Percentiles rank a stretch among this genome's conserved stretches.
Conservation (phyloP, 2,888 invertebrate genomes). For the Drosophila mimica region DNA sequence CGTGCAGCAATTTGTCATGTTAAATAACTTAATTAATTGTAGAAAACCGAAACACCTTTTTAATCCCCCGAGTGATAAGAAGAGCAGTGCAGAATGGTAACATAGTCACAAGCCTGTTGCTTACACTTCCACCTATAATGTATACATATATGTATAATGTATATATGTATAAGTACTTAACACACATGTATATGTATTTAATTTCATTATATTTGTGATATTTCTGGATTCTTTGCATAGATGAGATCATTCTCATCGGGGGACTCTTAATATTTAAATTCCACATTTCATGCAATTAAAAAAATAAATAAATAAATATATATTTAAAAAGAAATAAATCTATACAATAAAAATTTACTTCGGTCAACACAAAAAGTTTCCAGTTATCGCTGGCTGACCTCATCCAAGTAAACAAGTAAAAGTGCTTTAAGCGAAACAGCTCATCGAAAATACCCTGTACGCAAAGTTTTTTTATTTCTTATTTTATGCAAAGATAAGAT, state of each 20-base stretch:
- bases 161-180: not conserved
- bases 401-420: slow-evolving; percentile 24
- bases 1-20: not conserved
- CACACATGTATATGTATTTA: not conserved
- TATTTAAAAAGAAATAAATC: not conserved
- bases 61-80: slow-evolving; percentile 29
- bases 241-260: slow-evolving; percentile 4
- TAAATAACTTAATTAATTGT: not conserved
- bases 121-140: not conserved
- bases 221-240: slow-evolving; percentile 9
- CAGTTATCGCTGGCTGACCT: slow-evolving; percentile 38
- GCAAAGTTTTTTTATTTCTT: not conserved
- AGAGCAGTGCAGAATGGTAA: not conserved
- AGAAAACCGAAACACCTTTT: slow-evolving; percentile 6
- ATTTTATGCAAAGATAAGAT: not conserved
- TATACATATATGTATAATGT: not conserved
- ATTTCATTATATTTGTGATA: not conserved
- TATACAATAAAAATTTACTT: not conserved
- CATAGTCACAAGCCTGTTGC: slow-evolving; percentile 15
- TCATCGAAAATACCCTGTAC: slow-evolving; percentile 26
- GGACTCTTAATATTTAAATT: not conserved
- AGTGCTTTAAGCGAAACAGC: not conserved
- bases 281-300: not conserved
- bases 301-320: not conserved
- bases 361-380: slow-evolving; percentile 11